Conservation (phyloP, 2,888 invertebrate species). For the Drosophila niveifrons region DNA sequence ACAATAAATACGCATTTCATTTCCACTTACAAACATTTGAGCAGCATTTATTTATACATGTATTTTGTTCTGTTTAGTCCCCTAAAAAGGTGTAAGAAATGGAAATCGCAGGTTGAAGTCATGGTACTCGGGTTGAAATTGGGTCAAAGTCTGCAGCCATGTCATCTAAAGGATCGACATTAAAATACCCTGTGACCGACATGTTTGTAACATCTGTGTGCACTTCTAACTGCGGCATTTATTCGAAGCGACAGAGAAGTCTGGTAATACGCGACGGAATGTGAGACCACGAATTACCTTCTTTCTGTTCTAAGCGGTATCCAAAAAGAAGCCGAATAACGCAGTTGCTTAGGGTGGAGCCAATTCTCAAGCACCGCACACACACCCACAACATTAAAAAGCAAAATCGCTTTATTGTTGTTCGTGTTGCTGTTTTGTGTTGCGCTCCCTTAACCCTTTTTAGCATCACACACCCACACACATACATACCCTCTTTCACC, state of each 20-base stretch:
- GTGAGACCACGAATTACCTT: background rate
- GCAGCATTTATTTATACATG: slow-evolving; percentile 74
- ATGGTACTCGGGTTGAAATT: slow-evolving; percentile 40
- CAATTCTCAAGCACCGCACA: slow-evolving; percentile 43
- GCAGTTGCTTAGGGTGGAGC: slow-evolving; percentile 35
- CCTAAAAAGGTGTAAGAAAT: slow-evolving; percentile 70
- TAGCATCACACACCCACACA: slow-evolving; percentile 20
- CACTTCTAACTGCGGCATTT: background rate
- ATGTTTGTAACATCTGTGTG: background rate
- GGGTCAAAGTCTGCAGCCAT: slow-evolving; percentile 47
- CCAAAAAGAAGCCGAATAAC: slow-evolving; percentile 16
- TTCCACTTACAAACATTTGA: slow-evolving; percentile 78
- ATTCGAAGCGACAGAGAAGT: background rate
- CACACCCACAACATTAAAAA: slow-evolving; percentile 66
- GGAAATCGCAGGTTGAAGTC: slow-evolving; percentile 55
- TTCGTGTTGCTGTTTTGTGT: slow-evolving; percentile 44
- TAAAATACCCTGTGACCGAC: slow-evolving; percentile 27
- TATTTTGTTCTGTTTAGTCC: slow-evolving; percentile 58
- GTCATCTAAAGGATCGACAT: slow-evolving; percentile 12
- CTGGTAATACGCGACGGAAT: background rate
- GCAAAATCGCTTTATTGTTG: slow-evolving; percentile 73
- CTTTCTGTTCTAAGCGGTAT: slow-evolving; percentile 15
- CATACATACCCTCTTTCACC: slow-evolving; percentile 7
- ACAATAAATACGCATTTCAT: slow-evolving; percentile 79
- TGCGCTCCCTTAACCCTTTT: slow-evolving; percentile 72